Conservation (phyloP, 2,113 vertebrate genomes). For the Hyaena hyaena region DNA sequence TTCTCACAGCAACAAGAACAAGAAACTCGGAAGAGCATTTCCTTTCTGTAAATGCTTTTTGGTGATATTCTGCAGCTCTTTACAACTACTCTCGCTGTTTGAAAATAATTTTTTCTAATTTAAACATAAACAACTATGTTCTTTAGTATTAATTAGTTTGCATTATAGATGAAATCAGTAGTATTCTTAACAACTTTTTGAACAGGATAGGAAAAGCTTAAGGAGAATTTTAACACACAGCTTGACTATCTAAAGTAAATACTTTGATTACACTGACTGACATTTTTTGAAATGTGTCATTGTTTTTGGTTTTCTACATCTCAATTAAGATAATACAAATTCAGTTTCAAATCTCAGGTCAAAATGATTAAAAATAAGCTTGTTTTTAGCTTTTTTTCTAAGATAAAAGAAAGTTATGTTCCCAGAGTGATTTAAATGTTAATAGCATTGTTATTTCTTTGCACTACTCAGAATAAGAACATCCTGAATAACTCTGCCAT, state of each 20-base stretch:
- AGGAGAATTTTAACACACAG: slow-evolving; percentile 36
- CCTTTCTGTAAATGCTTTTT: neutral
- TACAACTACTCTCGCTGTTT: neutral
- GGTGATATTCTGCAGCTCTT: neutral
- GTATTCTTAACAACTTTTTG: slow-evolving; percentile 14
- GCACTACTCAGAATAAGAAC: neutral
- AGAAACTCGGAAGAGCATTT: neutral
- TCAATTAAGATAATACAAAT: neutral
- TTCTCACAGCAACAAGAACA: neutral
- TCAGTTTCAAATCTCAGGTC: neutral
- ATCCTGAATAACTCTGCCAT: neutral
- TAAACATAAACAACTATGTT: neutral
- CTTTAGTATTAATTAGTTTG: slow-evolving; percentile 38
- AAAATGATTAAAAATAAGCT: slow-evolving; percentile 45
- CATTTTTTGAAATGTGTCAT: neutral
- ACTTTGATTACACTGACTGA: slow-evolving; percentile 32
- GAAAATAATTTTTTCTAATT: neutral
- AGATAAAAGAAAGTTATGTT: neutral
- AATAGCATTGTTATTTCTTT: neutral
- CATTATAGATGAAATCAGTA: slow-evolving; percentile 22
- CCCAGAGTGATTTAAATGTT: neutral
- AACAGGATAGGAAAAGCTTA: neutral
- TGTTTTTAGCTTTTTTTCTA: neutral
- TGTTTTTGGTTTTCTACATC: slow-evolving; percentile 37
- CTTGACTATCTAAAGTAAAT: slow-evolving; percentile 13